Percentiles rank a stretch among this genome's conserved stretches.
Conservation (phyloP, 2,113 vertebrate genomes). For the Calyptomena viridis region DNA sequence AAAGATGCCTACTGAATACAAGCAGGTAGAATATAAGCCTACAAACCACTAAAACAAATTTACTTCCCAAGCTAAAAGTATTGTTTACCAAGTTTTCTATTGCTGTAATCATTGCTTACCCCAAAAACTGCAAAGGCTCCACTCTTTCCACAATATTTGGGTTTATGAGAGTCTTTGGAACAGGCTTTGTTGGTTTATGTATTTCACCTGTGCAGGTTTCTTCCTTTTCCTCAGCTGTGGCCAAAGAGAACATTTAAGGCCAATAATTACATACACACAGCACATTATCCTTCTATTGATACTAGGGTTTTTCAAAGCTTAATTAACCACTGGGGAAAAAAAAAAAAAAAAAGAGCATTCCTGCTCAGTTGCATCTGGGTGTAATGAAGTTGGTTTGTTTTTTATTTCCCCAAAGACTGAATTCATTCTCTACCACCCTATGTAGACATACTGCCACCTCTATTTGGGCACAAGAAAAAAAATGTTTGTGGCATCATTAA, state of each 20-base stretch:
- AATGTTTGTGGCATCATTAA: background rate
- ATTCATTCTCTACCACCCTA: background rate
- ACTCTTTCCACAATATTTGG: accelerated
- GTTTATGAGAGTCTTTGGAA: background rate
- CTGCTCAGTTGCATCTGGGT: background rate
- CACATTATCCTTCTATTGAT: slow-evolving; percentile 22
- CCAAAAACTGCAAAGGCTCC: background rate
- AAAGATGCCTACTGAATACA: background rate
- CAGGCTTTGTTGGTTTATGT: background rate
- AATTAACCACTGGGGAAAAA: background rate
- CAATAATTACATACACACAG: slow-evolving; percentile 43
- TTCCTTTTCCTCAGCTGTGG: background rate
- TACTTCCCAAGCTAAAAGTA: background rate
- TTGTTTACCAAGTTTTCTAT: background rate
- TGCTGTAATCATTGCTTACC: background rate
- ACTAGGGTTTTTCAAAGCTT: slow-evolving; percentile 19
- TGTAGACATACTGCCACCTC: background rate
- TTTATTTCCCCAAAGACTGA: background rate
- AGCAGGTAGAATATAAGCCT: background rate
- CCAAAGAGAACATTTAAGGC: slow-evolving; percentile 62
- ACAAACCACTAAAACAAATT: background rate
- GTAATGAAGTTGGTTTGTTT: background rate
- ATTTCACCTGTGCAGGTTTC: background rate
- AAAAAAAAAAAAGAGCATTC: background rate
- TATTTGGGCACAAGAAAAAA: background rate